Base-by-base conservation (phyloP, 2,888 invertebrate species). In the Polyommatus icarus region DNA sequence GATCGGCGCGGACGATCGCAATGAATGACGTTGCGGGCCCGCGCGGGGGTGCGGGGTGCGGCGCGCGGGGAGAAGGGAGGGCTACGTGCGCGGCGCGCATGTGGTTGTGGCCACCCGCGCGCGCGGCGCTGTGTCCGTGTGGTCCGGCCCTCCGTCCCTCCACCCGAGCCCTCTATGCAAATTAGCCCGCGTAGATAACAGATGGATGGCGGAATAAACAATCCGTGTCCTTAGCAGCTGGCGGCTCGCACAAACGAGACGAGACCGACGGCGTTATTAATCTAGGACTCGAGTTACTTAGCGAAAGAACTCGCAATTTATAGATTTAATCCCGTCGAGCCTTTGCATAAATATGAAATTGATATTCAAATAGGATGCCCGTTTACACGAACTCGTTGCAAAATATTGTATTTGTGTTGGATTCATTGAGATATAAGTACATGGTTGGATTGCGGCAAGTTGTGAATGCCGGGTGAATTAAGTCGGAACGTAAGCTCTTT, bases 181-280 rank as follows among this genome's bases (percentile, higher is more conserved):
- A 94, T 94, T 94, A 93, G 93, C 91, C 91, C 86, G 90, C 89
- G 92, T 91, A 93, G 93, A 93, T 93, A 93, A 93, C 93, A 93
- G 93, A 93, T 93, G 93, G 94, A 94, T 92, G 90, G 92, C 91
- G 92, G 92, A 92, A 93, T 93, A 92, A 93, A 93, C 93, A 93
- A 92, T 91, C 89, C 88, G 87, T 89, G 90, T 90, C 91, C 90
- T 91, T 91, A 91, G 87, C 90, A 87, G 86, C 83, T 84, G 85
- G 84, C 81, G 82, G 82, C 83, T 76, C 77, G 75, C 77, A 80
- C 76, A 76, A 81, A 77, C 78, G 78, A 61, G 73, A 79, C 80
- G 79, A 80, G 79, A 81, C 78, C 77, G 77, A 77, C 77, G 72
- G 72, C 36, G 73, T 73, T 57, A 24, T 77, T 72, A 77, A 77